These are phyloP conservation scores for Drosophila yooni DNA, from an alignment of 2,888 invertebrate species.

Conservation along the genomic window DNA sequence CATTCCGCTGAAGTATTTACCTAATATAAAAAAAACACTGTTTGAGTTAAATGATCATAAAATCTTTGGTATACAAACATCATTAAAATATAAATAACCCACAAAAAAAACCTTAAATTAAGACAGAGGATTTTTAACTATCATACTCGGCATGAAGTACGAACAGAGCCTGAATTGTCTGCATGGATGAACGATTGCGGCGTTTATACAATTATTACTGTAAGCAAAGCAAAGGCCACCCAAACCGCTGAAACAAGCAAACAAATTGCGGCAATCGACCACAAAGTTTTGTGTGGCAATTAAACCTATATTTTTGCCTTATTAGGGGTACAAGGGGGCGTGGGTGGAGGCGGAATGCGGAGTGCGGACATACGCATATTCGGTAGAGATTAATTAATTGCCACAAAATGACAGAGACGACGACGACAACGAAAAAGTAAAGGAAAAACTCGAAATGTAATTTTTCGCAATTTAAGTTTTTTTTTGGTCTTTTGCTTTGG, in stretches of 20 bases:
- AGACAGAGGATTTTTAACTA: background rate
- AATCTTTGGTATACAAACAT: background rate
- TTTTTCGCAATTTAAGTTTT: constrained; percentile 64
- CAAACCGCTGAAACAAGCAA: constrained; percentile 38
- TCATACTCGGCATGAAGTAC: background rate
- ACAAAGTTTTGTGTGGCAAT: constrained; percentile 40
- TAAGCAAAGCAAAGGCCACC: constrained; percentile 26
- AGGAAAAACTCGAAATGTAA: constrained; percentile 56
- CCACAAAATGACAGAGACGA: constrained; percentile 65
- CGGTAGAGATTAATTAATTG: constrained; percentile 75
- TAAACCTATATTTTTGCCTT: constrained; percentile 63
- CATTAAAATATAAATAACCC: background rate
- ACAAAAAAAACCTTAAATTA: constrained; percentile 14
- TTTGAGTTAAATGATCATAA: background rate
- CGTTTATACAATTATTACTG: constrained; percentile 50
- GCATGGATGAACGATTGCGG: constrained; percentile 26
- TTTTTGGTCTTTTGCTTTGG: constrained; percentile 31
- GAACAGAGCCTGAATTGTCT: constrained; percentile 30
- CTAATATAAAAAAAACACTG: background rate
- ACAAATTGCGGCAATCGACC: constrained; percentile 53
- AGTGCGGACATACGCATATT: constrained; percentile 66
- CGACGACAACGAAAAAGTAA: constrained; percentile 40
- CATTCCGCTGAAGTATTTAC: background rate
- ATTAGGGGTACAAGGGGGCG: constrained; percentile 5
- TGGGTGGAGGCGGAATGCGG: constrained; percentile 21